Evolutionary conservation across 2,113 vertebrate genomes (phyloP), one percentile per base, ranked within the genome.

Genomic region (Centropristis striata): DNA sequence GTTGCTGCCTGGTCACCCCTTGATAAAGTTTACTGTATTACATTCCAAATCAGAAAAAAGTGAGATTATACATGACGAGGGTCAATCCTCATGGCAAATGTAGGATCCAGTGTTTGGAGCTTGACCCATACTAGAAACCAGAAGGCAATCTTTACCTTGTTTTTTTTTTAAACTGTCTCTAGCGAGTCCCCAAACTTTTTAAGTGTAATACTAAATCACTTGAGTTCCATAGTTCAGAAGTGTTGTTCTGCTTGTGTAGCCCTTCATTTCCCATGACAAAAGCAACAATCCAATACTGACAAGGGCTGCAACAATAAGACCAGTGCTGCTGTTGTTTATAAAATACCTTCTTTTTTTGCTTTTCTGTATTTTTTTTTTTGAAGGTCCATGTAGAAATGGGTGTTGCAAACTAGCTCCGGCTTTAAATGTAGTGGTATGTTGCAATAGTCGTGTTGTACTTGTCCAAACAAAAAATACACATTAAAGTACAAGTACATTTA

Each of bases 281-380:
- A 36, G 18, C 20, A 23, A 60, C 58, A 59, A 59, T 59, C 57
- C 57, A 59, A 59, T 59, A 59, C 36, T 59, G 57, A 59, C 36
- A 27, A 27, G 51, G 51, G 15, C 8, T 7, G 0, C 51, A 59
- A 59, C 32, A 59, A 59, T 8, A 59, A 59, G 12, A 39, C 7
- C n/a, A 60, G 36, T 23, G 58, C n/a, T 59, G n/a, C 57, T 23
- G 7, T 8, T 60, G 21, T 23, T 51, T 23, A 12, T 10, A 50
- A 5, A 23, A 18, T 37, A n/a, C 4, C 5, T 15, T 1, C 15
- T 15, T 15, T 1, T 27, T 15, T 54, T n/a, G n/a, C n/a, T 27
- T 25, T 14, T 25, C 28, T 36, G 20, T 36, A 13, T 27, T 8
- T 54, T 28, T 54, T 36, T n/a, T 37, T 36, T 54, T 57, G 13